Conservation (phyloP, 2,797 vertebrate species). For the Taeniopygia guttata region DNA sequence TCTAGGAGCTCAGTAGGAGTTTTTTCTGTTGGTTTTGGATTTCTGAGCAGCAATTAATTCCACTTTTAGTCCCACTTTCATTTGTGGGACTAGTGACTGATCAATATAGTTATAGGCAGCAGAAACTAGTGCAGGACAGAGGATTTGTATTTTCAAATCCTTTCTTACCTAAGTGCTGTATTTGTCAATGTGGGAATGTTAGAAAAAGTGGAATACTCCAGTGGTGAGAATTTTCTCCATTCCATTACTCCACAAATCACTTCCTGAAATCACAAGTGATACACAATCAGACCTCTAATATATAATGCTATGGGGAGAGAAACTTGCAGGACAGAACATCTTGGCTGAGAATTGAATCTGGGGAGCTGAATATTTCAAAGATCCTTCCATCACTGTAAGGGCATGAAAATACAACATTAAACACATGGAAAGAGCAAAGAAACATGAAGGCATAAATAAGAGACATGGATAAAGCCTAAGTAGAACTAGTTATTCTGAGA, state of each 20-base stretch:
- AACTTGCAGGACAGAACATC: not conserved
- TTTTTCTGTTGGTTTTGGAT: not conserved
- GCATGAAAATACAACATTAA: not conserved
- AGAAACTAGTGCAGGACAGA: not conserved
- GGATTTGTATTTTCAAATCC: not conserved
- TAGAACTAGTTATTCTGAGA: not conserved
- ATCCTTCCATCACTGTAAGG: not conserved
- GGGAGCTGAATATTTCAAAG: not conserved
- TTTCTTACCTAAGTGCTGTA: constrained; percentile 72
- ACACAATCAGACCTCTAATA: not conserved
- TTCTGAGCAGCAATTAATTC: not conserved
- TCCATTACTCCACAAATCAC: constrained; percentile 81
- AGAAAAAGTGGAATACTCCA: constrained; percentile 65
- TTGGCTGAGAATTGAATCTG: not conserved
- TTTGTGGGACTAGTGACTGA: not conserved
- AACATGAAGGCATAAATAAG: not conserved
- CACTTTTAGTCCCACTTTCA: not conserved
- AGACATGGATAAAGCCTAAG: not conserved
- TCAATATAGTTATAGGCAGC: not conserved
- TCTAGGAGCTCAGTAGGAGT: not conserved
- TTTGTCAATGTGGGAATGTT: constrained; percentile 27
- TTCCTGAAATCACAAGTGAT: constrained; percentile 75
- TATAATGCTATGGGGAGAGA: not conserved
- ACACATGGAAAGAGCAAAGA: not conserved
- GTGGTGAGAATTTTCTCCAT: constrained; percentile 81